Conservation (phyloP, 2,113 vertebrate genomes). For the Copsychus sechellarum region DNA sequence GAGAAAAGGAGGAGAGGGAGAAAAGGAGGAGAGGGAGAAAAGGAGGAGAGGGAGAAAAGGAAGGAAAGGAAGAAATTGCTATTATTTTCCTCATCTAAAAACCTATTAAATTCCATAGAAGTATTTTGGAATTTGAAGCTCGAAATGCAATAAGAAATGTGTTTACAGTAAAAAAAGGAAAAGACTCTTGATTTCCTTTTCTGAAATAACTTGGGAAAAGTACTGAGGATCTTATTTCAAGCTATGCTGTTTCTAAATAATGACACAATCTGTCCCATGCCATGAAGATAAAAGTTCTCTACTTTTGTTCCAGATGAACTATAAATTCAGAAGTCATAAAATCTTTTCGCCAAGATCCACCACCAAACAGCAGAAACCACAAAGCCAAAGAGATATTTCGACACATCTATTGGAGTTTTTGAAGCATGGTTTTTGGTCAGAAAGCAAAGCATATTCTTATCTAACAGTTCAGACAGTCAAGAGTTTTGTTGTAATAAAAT, state of each 20-base stretch:
- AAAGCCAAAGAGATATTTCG: background rate
- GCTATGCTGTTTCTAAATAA: background rate
- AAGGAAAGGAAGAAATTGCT: background rate
- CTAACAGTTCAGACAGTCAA: background rate
- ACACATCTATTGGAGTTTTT: background rate
- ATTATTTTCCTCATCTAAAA: background rate
- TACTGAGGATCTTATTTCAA: background rate
- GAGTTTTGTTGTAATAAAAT: background rate
- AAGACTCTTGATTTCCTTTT: background rate
- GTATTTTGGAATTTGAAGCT: background rate
- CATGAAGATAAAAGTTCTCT: background rate
- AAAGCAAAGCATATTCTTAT: background rate
- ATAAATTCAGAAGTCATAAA: background rate
- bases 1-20: too few relatives aligned
- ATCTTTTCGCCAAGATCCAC: background rate
- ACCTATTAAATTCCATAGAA: background rate
- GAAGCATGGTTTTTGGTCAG: background rate
- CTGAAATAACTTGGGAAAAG: background rate
- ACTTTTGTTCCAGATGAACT: background rate
- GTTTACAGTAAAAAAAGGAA: rapidly evolving
- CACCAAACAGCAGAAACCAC: background rate
- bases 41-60: too few relatives aligned
- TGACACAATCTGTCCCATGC: background rate
- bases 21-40: too few relatives aligned
- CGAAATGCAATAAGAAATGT: background rate